These are phyloP conservation scores for Gadopsis bispinosus DNA, from an alignment of 2,797 vertebrate species.

Conservation along the genomic window DNA sequence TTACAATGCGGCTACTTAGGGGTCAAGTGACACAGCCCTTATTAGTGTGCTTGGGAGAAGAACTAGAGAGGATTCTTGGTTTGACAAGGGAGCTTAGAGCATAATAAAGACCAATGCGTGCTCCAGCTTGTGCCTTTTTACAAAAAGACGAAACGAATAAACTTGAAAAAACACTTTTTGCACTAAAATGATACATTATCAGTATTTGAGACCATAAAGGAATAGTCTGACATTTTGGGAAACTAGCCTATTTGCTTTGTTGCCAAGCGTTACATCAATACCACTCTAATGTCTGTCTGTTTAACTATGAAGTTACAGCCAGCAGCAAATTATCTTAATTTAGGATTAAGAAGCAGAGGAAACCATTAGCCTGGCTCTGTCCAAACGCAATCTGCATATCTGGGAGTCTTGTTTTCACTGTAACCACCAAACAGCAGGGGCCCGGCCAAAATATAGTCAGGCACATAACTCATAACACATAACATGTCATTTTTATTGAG, in stretches of 20 bases:
- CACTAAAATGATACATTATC: neutral
- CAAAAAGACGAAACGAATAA: too few relatives aligned
- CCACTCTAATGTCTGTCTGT: neutral
- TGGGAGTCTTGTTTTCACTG: neutral
- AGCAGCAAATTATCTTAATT: neutral
- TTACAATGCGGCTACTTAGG: conserved; percentile 11
- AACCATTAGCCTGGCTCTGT: neutral
- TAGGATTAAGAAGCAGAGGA: neutral
- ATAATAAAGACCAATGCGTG: conserved; percentile 26
- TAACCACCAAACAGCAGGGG: conserved; percentile 9
- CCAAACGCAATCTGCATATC: conserved; percentile 1
- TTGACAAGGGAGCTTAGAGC: conserved; percentile 47
- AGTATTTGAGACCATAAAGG: neutral
- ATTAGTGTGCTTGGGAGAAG: conserved; percentile 33
- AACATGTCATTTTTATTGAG: neutral
- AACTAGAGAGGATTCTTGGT: conserved; percentile 44
- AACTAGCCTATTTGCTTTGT: neutral
- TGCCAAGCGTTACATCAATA: neutral
- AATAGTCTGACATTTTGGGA: conserved; percentile 8
- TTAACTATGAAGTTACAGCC: conserved; percentile 1
- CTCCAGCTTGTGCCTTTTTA: conserved; percentile 9
- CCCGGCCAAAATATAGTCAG: too few relatives aligned
- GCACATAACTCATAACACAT: neutral
- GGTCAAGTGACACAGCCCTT: conserved; percentile 43
- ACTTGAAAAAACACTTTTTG: too few relatives aligned